A percentile compares a stretch with the other conserved stretches of the same genome.
phyloP scores from a whole-genome alignment of 2,888 invertebrate species.

The Sphaerophoria taeniata region DNA sequence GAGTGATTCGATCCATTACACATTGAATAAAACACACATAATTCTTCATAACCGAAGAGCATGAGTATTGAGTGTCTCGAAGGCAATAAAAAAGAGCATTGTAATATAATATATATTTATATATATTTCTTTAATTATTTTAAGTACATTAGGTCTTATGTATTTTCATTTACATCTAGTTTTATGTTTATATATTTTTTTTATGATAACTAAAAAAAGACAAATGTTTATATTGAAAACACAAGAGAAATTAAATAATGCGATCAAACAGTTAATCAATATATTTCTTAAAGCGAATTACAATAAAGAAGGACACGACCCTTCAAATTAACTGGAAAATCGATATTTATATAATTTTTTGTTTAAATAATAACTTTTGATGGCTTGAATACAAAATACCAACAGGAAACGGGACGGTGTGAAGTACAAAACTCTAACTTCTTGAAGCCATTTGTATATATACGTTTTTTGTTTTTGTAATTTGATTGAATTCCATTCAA shows the following conservation, averaged over 20 bases:
- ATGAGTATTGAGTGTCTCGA: no score
- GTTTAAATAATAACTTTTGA: slow-evolving; percentile 49
- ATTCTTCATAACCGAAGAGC: no score
- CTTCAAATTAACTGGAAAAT: background rate
- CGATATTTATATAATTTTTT: background rate
- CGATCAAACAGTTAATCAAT: slow-evolving; percentile 46
- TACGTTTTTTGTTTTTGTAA: background rate
- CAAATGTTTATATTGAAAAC: slow-evolving; percentile 35
- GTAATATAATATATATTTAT: slow-evolving; percentile 72
- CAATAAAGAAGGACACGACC: no score
- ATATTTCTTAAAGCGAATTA: slow-evolving; percentile 41
- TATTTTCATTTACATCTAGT: slow-evolving; percentile 72
- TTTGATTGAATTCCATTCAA: slow-evolving; percentile 30
- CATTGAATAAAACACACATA: no score
- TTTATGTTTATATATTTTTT: slow-evolving; percentile 69
- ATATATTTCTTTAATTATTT: slow-evolving; percentile 71
- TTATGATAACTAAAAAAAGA: slow-evolving; percentile 63
- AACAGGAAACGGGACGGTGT: slow-evolving; percentile 62
- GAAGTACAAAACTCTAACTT: slow-evolving; percentile 41
- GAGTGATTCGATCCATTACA: no score
- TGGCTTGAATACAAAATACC: slow-evolving; percentile 59
- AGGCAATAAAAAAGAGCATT: background rate
- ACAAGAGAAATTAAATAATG: slow-evolving; percentile 48
- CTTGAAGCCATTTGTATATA: slow-evolving; percentile 28
- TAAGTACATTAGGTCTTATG: slow-evolving; percentile 75